phyloP scores from a whole-genome alignment of 2,797 vertebrate genomes.

The Micropoecilia bifurca region DNA sequence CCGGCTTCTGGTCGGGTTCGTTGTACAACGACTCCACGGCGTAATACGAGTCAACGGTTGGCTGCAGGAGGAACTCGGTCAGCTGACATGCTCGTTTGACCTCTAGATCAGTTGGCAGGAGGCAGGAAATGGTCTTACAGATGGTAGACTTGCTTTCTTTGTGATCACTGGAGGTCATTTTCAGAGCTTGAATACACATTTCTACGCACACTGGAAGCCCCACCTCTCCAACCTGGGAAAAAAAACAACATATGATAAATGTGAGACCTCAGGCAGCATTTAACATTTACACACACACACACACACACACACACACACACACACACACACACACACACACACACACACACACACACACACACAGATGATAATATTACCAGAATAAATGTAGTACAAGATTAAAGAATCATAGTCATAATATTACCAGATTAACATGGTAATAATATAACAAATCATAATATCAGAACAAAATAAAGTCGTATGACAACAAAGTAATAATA shows the following conservation, averaged over 20 bases:
- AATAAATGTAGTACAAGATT: no score
- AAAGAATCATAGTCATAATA: no score
- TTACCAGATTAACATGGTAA: no score
- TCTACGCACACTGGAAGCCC: constrained; percentile 98
- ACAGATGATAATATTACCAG: no score
- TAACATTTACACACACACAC: not conserved
- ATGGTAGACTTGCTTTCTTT: constrained; percentile 96
- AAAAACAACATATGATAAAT: constrained; percentile 8
- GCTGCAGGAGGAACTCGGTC: constrained; percentile 98
- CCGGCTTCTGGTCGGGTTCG: constrained; percentile 98
- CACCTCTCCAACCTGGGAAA: constrained; percentile 86
- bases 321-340: not conserved
- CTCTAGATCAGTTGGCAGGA: constrained; percentile 97
- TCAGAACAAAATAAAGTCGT: no score
- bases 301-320: not conserved
- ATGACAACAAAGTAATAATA: not conserved
- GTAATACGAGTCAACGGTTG: constrained; percentile 97
- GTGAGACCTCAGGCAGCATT: not conserved
- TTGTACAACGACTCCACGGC: constrained; percentile 99
- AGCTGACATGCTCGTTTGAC: constrained; percentile 98
- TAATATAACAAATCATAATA: no score
- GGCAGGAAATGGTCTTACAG: constrained; percentile 98
- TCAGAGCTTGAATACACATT: constrained; percentile 96
- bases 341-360: not conserved
- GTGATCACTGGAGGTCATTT: constrained; percentile 92